A percentile compares a stretch with the other conserved stretches of the same genome.
Conservation (phyloP, 2,113 vertebrate species). For the Pollachius pollachius region DNA sequence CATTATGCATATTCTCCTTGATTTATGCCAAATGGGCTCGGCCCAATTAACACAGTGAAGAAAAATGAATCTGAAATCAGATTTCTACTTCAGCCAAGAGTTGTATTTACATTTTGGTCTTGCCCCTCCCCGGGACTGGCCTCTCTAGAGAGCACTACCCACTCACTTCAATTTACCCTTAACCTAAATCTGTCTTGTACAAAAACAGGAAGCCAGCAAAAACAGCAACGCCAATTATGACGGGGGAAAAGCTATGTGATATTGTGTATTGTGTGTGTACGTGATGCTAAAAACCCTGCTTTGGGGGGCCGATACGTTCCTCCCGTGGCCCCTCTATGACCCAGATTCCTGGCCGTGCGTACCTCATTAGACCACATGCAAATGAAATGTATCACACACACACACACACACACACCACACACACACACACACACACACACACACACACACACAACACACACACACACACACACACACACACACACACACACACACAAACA, state of each 20-base stretch:
- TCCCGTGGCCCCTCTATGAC: conserved; percentile 29
- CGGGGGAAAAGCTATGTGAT: not conserved
- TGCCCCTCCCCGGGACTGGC: too few relatives aligned
- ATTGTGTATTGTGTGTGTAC: conserved; percentile 1
- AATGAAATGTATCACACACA: conserved; percentile 9
- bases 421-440: not conserved
- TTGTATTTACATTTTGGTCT: too few relatives aligned
- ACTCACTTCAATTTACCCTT: too few relatives aligned
- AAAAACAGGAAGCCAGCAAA: too few relatives aligned
- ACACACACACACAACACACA: too few relatives aligned
- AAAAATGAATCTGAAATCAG: conserved; percentile 14
- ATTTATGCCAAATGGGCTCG: conserved; percentile 38
- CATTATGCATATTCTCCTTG: not conserved
- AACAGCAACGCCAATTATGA: too few relatives aligned
- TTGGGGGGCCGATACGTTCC: conserved; percentile 5
- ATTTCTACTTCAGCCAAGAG: conserved; percentile 4
- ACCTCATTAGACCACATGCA: not conserved
- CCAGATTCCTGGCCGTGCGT: conserved; percentile 16
- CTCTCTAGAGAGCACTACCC: too few relatives aligned
- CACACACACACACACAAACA: not conserved
- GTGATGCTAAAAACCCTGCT: conserved; percentile 6
- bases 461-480: not conserved
- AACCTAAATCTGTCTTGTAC: too few relatives aligned
- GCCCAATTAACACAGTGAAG: conserved; percentile 16
- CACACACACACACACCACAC: conserved; percentile 4